Base-by-base conservation (phyloP, 2,113 vertebrate genomes). In the Atrichornis clamosus region DNA sequence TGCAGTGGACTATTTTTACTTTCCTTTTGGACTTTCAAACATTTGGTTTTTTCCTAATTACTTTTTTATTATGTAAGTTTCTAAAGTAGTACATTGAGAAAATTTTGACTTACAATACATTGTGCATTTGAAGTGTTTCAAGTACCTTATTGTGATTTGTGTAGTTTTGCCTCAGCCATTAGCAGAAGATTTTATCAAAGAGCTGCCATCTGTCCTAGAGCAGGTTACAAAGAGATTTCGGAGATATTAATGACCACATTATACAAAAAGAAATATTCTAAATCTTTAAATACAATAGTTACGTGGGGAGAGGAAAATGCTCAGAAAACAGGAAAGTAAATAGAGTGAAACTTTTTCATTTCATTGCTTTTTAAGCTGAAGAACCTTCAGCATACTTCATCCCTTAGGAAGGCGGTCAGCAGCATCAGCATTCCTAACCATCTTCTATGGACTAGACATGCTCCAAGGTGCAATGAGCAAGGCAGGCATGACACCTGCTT, bases 181-280 rank as follows among this genome's bases (percentile, higher is more conserved):
- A 93, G 65, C 55, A 85, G 82, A 82, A 77, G 73, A 70, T 69
- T 89, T 84, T 91, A 77, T 91, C 65, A 79, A 90, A 84, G 64
- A 86, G 63, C 52, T 88, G 47, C 82, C 68, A 67, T 90, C 85
- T 96, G 76, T 90, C 77, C 84, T 89, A 72, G 73, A 90, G 74
- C 32, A 74, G 83, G 74, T 83, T 94, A 94, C 80, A 92, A 88
- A 92, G 63, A 83, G 81, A 87, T 90, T 64, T 93, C 68, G 89
- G 62, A 90, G 92, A 91, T 90, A 87, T 82, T 95, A 85, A 41
- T 89, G 70, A 84, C 56, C 47, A 30, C 37, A 24, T 87, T 81
- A 55, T 59, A 68, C 47, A 73, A 72, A 89, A 87, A 60, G 39
- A 84, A 90, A 69, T 63, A 90, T 39, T 93, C 78, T 63, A 35